These are phyloP conservation scores for Oryzias javanicus DNA, from an alignment of 2,113 vertebrate species.

Conservation along the genomic window DNA sequence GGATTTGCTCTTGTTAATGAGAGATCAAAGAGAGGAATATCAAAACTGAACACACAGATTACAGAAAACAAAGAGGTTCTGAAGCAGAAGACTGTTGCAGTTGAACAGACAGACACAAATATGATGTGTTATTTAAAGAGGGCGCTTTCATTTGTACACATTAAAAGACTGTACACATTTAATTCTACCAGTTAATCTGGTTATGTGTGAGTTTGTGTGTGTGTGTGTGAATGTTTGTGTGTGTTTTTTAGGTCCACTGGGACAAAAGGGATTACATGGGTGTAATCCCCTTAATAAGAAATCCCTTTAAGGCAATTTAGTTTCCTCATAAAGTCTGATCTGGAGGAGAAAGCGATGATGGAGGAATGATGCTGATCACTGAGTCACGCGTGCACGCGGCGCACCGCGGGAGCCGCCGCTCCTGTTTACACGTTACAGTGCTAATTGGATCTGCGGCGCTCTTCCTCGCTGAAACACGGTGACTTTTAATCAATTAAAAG, in stretches of 20 bases:
- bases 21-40: slow-evolving; percentile 54
- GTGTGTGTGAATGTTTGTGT: neutral
- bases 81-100: neutral
- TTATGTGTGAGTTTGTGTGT: slow-evolving; percentile 19
- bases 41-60: slow-evolving; percentile 18
- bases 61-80: neutral
- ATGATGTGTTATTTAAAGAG: slow-evolving; percentile 4
- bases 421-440: slow-evolving; percentile 60
- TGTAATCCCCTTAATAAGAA: slow-evolving; percentile 94
- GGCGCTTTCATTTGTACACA: slow-evolving; percentile 36
- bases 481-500: slow-evolving; percentile 68
- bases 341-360: slow-evolving; percentile 85
- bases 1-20: slow-evolving; percentile 73
- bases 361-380: slow-evolving; percentile 80
- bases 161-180: slow-evolving; percentile 32
- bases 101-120: neutral
- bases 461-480: slow-evolving; percentile 40
- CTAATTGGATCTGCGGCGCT: slow-evolving; percentile 63
- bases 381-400: slow-evolving; percentile 18
- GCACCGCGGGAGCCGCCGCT: slow-evolving; percentile 56
- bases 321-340: slow-evolving; percentile 89
- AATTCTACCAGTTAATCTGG: slow-evolving; percentile 43
- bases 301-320: slow-evolving; percentile 91
- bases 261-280: slow-evolving; percentile 90
- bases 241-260: slow-evolving; percentile 77